These are phyloP conservation scores for Trematomus loennbergii DNA, from an alignment of 2,113 vertebrate species.

Conservation along the genomic window DNA sequence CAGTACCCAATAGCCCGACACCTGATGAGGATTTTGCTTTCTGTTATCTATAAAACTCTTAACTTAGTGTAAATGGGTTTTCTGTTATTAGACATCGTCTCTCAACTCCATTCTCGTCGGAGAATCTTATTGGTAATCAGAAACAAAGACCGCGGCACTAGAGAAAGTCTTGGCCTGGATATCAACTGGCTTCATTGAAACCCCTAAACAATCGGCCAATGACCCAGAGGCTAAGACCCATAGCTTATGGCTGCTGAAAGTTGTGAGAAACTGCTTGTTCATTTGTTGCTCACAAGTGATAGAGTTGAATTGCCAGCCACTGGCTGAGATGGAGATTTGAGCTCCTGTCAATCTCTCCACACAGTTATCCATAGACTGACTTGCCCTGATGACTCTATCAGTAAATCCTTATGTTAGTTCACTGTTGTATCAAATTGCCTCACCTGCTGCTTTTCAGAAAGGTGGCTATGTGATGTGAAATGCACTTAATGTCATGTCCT, in stretches of 20 bases:
- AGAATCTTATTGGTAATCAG: too few species aligned
- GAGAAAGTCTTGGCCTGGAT: too few species aligned
- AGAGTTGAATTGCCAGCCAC: slow-evolving; percentile 18
- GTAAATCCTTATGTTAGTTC: slow-evolving; percentile 32
- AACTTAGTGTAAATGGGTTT: too few species aligned
- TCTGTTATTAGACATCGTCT: too few species aligned
- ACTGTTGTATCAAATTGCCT: background rate
- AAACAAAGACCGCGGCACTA: too few species aligned
- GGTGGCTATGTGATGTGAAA: slow-evolving; percentile 28
- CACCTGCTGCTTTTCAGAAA: slow-evolving; percentile 36
- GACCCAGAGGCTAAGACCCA: too few species aligned
- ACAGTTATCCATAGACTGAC: slow-evolving; percentile 15
- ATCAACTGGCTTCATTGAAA: too few species aligned
- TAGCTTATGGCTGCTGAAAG: background rate
- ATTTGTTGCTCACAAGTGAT: slow-evolving; percentile 16
- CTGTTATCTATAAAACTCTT: too few species aligned
- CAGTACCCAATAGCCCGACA: too few species aligned
- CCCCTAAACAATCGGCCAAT: too few species aligned
- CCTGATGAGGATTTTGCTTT: too few species aligned
- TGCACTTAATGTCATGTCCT: slow-evolving; percentile 22
- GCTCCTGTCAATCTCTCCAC: slow-evolving; percentile 30
- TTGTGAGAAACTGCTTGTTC: slow-evolving; percentile 12
- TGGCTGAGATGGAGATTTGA: slow-evolving; percentile 31
- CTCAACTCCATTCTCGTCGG: too few species aligned
- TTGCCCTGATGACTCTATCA: slow-evolving; percentile 20